These are phyloP conservation scores for Sminthurinus signatus DNA, from an alignment of 1,140 invertebrate species.

Conservation along the genomic window DNA sequence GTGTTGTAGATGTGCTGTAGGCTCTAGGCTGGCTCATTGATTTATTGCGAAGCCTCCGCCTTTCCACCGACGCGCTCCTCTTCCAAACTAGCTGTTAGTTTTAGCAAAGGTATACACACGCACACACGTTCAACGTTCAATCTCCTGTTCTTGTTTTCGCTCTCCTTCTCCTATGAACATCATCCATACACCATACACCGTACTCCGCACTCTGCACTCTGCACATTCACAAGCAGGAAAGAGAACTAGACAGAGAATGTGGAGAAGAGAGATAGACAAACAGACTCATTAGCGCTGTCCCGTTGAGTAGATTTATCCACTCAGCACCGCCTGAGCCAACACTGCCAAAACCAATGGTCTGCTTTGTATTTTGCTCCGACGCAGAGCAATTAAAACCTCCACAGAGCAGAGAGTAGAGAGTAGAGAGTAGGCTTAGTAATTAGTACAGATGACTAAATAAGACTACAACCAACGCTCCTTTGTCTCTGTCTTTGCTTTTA, in stretches of 20 bases:
- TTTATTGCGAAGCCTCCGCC: slow-evolving; percentile 33
- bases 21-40: slow-evolving; percentile 27
- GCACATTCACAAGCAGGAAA: background rate
- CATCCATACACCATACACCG: too few relatives aligned
- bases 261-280: background rate
- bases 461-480: background rate
- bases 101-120: slow-evolving; percentile 22
- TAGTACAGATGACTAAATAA: slow-evolving; percentile 14
- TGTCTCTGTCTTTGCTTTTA: background rate
- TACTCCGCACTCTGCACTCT: too few relatives aligned
- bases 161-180: too few relatives aligned
- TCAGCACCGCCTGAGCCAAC: slow-evolving; percentile 26
- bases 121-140: background rate
- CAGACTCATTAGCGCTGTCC: slow-evolving; percentile 31
- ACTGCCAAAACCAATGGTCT: slow-evolving; percentile 28
- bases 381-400: slow-evolving; percentile 41
- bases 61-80: slow-evolving; percentile 29
- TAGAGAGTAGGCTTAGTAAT: slow-evolving; percentile 26
- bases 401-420: too few relatives aligned
- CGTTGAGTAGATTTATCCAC: slow-evolving; percentile 27
- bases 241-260: slow-evolving; percentile 1
- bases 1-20: too few relatives aligned
- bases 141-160: too few relatives aligned
- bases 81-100: slow-evolving; percentile 22
- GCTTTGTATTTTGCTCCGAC: slow-evolving; percentile 29